Evolutionary conservation across 2,888 invertebrate species (phyloP), one percentile per base, ranked within the genome.

Genomic region (Dicyrtoma fusca): DNA sequence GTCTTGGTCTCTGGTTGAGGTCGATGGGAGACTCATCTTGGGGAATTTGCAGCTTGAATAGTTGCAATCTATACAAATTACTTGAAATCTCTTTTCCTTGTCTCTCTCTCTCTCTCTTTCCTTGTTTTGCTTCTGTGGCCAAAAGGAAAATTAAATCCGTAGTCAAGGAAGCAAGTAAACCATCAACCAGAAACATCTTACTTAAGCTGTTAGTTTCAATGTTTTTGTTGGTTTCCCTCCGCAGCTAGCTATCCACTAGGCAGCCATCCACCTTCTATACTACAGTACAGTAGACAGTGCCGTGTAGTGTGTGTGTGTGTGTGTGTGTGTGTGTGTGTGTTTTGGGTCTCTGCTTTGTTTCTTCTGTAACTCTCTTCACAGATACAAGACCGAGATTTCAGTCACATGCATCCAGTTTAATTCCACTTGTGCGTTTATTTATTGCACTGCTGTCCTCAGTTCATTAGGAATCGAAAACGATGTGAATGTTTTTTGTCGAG

Each of bases 391-490:
- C 25, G 44, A 68, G 57, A 68, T 59, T 68, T 57, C 57, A 57
- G 68, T 68, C 68, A 68, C 59, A 68, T 68, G 68, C 68, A 68
- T 68, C 68, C 68, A 68, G 68, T 68, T 68, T 68, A 55, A 68
- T 68, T 68, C 68, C 68, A 68, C 68, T 68, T 57, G 57, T 68
- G 57, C 68, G 45, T 59, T 68, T 68, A 68, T 68, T 68, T 68
- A 68, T 68, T 68, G 45, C 68, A 57, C 57, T 26, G 68, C 68
- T 68, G 68, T 68, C 68, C 68, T 68, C 68, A 68, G 68, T 68
- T 68, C 68, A 68, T 68, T 68, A 68, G 68, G 68, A 59, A 59
- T 68, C 26, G 68, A 47, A 59, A 68, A 66, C 51, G 53, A 66
- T 66, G 61, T 61, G 61, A 42, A 23, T 42, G 34, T 34, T 34